Evolutionary conservation across 2,113 vertebrate genomes (phyloP), one percentile per base, ranked within the genome.

Genomic region (Lepidothrix coronata): DNA sequence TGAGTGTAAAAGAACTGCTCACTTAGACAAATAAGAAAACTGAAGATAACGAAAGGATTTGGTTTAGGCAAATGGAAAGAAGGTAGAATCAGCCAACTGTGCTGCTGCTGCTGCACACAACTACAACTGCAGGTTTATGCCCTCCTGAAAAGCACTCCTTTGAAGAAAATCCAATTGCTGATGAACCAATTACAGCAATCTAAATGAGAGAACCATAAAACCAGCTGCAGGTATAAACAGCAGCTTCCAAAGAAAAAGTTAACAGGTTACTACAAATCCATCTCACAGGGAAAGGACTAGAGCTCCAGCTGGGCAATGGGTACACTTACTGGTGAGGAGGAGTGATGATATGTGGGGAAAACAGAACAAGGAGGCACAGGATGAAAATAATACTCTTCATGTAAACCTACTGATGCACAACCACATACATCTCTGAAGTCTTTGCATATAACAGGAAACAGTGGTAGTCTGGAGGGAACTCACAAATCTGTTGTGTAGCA

Each of bases 101-200:
- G 5, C 65, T 67, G 14, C 48, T 67, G 14, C 48, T 48, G 41
- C 16, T 39, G 12, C 30, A 48, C 27, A 12, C 30, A 76, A 46
- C 59, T 35, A 41, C 0, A 0, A 21, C 25, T 81, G 11, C 70
- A 77, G 33, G 48, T 49, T 35, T 6, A 67, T 8, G 14, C 41
- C 3, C 11, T 70, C 51, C 46, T 5, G 4, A 2, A 3, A 19
- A 55, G 46, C 28, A 25, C 23, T 70, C 52, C 72, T 80, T 9
- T 43, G 19, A 61, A 76, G 11, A 62, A 39, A 92, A 83, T 11
- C 7, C 4, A 81, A 12, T 16, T 77, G 43, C 30, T 89, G 68
- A 84, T 16, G 24, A 95, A 31, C 21, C 63, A 62, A 91, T 80
- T 39, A 87, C 31, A 81, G 35, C 12, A 43, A 54, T 25, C 49